Evolutionary conservation across 1,140 invertebrate genomes (phyloP), one percentile per base, ranked within the genome.

Genomic region (Pectinophora gossypiella): DNA sequence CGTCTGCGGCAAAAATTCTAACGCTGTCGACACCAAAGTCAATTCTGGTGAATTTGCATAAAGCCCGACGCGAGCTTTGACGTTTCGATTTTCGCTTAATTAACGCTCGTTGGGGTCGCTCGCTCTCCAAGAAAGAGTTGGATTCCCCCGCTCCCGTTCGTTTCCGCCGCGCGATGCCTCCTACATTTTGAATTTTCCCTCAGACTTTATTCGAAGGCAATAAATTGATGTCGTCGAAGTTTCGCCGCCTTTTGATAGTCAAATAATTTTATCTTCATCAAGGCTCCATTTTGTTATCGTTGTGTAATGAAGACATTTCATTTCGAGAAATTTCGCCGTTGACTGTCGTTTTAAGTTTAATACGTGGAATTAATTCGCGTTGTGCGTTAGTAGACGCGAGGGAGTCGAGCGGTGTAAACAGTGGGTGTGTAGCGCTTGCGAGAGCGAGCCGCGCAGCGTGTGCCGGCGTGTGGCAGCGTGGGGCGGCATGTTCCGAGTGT

Each of bases 21-120:
- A 63, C 67, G 61, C 59, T 64, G 59, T 61, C 67, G 61, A 75
- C 72, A 67, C 57, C 54, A 71, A 72, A 79, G 66, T 74, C 72
- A 68, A 76, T 80, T 80, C 68, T 64, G 65, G 52, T 51, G 60
- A 73, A 81, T 81, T 78, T 78, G 73, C 77, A 78, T 78, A 78
- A 72, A 76, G 60, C 71, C 60, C 54, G 61, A 64, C 65, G 56
- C 56, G 59, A 64, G 68, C 70, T 82, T 78, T 80, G 76, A 75
- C 79, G 71, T 77, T 77, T 77, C 74, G 76, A 84, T 84, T 81
- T 79, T 77, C 74, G 80, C 77, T 84, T 81, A 84, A 84, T 84
- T 81, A 84, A 74, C 77, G 70, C 72, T 68, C 70, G 67, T 64
- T 55, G 72, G 56, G 62, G 51, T 46, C 48, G 52, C 52, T 46